A percentile compares a stretch with the other conserved stretches of the same genome.
These are phyloP conservation scores for Callocephalon fimbriatum DNA, from an alignment of 2,113 vertebrate genomes.

Conservation along the genomic window DNA sequence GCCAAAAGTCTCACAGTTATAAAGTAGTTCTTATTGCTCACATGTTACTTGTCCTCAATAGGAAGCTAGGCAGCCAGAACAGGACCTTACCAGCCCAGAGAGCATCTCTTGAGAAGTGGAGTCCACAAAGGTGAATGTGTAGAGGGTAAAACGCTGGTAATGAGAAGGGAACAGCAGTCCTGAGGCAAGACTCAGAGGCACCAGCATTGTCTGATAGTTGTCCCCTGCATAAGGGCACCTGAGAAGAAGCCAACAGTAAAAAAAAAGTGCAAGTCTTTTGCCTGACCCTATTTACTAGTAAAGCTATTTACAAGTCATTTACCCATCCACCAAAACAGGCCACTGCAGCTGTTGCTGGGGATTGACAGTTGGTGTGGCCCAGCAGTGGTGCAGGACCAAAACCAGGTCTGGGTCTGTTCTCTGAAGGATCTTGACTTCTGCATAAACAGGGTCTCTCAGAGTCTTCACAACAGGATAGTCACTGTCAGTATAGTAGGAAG, in stretches of 20 bases:
- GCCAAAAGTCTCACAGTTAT: background rate
- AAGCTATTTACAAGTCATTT: background rate
- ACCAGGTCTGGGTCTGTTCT: conserved; percentile 70
- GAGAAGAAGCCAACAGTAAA: conserved; percentile 4
- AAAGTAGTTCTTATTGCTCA: background rate
- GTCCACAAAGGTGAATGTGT: conserved; percentile 73
- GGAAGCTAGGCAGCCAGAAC: background rate
- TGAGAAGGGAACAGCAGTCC: conserved; percentile 60
- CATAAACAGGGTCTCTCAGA: conserved; percentile 76
- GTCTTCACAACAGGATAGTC: conserved; percentile 68
- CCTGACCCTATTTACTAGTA: background rate
- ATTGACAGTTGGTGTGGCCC: conserved; percentile 73
- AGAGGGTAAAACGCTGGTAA: conserved; percentile 72
- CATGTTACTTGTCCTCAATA: background rate
- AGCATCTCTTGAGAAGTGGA: background rate
- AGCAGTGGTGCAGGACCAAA: conserved; percentile 77
- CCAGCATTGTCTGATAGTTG: conserved; percentile 62
- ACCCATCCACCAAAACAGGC: conserved; percentile 76
- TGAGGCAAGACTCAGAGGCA: background rate
- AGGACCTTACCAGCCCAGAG: conserved; percentile 35
- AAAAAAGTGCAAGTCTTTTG: background rate
- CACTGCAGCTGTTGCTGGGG: conserved; percentile 70
- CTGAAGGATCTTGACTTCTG: conserved; percentile 76
- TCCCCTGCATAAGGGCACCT: conserved; percentile 78
- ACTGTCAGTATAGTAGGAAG: conserved; percentile 61